A percentile compares a stretch with the other conserved stretches of the same genome.
These are phyloP conservation scores for Metopolophium dirhodum DNA, from an alignment of 1,140 invertebrate genomes.

Conservation along the genomic window DNA sequence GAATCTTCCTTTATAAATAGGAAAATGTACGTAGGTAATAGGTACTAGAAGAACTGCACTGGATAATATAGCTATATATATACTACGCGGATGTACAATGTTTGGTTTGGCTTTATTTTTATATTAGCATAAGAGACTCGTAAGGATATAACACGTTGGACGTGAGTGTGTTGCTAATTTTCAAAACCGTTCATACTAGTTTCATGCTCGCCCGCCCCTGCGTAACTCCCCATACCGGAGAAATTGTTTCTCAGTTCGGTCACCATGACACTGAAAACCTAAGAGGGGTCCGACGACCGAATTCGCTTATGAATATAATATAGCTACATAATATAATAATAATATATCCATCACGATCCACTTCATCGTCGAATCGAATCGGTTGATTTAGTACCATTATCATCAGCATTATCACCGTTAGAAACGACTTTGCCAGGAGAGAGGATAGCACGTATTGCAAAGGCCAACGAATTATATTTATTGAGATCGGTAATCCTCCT, in stretches of 20 bases:
- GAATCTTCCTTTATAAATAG: neutral
- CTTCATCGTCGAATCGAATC: neutral
- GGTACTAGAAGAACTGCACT: neutral
- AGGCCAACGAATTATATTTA: neutral
- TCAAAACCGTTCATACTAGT: neutral
- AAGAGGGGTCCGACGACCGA: neutral
- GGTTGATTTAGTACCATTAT: neutral
- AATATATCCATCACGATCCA: neutral
- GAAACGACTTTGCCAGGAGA: neutral
- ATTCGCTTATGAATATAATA: neutral
- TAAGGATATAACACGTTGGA: neutral
- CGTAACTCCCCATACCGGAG: too few species aligned
- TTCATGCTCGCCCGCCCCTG: neutral
- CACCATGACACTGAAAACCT: neutral
- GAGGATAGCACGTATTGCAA: neutral
- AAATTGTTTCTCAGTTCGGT: neutral
- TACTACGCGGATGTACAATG: neutral
- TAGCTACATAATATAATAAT: too few species aligned
- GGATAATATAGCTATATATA: neutral
- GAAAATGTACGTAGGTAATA: neutral
- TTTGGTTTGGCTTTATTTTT: neutral
- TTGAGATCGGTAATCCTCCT: neutral
- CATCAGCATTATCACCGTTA: neutral
- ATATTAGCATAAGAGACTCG: neutral
- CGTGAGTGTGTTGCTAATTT: neutral